Evolutionary conservation across 2,797 vertebrate species (phyloP), one percentile per base, ranked within the genome.

Genomic region (Xyrichtys novacula): DNA sequence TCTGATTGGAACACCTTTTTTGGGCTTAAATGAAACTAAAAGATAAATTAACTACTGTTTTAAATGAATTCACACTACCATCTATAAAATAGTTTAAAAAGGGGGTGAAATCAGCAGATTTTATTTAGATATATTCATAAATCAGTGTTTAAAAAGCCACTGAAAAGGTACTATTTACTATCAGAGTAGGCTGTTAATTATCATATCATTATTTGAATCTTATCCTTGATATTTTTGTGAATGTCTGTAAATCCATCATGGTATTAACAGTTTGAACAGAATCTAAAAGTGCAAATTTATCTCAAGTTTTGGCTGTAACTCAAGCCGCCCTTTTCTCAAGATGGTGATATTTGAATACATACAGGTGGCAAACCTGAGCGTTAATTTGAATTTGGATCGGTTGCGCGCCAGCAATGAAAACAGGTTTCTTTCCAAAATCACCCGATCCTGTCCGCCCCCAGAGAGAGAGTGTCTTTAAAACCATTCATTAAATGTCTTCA

Each of bases 371-470:
- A 73, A 82, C 71, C 32, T 68, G 52, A 66, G 26, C 57, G 47
- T 66, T 61, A 1, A 44, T 75, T 77, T 26, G 8, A 75, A 68
- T 74, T 23, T 62, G 57, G 47, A 47, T 74, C 32, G 43, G 26
- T 17, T 11, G 40, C 46, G 43, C 15, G 16, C 71, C 66, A 78
- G 43, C 67, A 56, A 25, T 28, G 49, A 46, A 50, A 64, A 55
- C 44, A 53, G 47, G 38, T 32, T 15, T 31, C 36, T 48, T 73
- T 76, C 55, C 17, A 3, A 75, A 74, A 76, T 74, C 61, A 47
- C 63, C 63, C 78, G 66, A 52, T 56, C 78, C 66, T 87, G 71
- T 81, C 85, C 69, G 65, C 75, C 77, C 53, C 68, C 77, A 75
- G 39, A 52, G 46, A 47, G 28, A 57, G 28, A 39, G 26, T 28